A percentile compares a stretch with the other conserved stretches of the same genome.
Conservation (phyloP, 2,113 vertebrate species). For the Panurus biarmicus region DNA sequence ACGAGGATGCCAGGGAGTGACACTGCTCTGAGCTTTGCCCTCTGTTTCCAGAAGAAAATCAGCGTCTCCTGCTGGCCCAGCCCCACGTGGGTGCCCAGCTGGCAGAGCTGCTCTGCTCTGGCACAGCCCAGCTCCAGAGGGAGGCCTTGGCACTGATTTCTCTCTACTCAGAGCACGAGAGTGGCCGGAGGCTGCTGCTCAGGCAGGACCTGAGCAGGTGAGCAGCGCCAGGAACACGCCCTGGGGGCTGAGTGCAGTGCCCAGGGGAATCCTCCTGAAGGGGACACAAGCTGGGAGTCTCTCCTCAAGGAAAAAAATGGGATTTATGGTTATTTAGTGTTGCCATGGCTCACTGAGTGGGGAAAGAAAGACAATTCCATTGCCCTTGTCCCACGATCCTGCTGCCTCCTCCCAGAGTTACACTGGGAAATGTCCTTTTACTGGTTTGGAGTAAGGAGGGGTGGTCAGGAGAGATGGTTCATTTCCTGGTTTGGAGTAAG, state of each 20-base stretch:
- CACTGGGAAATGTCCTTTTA: neutral
- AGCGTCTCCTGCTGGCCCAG: slow-evolving; percentile 71
- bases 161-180: slow-evolving; percentile 62
- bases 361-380: neutral
- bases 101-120: slow-evolving; percentile 66
- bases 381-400: neutral
- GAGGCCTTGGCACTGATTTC: slow-evolving; percentile 75
- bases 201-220: slow-evolving; percentile 76
- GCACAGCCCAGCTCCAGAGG: slow-evolving; percentile 33
- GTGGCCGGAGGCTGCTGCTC: slow-evolving; percentile 66
- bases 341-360: neutral
- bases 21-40: neutral
- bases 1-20: neutral
- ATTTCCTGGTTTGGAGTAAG: neutral
- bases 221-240: neutral
- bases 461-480: neutral
- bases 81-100: slow-evolving; percentile 51
- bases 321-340: neutral
- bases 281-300: neutral
- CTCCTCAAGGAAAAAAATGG: neutral
- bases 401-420: neutral
- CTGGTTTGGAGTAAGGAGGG: neutral
- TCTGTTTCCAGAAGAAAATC: slow-evolving; percentile 82
- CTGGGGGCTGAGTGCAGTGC: neutral
- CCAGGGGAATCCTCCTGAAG: neutral